Evolutionary conservation across 2,113 vertebrate genomes (phyloP).

Genomic region (Xyrauchen texanus): DNA sequence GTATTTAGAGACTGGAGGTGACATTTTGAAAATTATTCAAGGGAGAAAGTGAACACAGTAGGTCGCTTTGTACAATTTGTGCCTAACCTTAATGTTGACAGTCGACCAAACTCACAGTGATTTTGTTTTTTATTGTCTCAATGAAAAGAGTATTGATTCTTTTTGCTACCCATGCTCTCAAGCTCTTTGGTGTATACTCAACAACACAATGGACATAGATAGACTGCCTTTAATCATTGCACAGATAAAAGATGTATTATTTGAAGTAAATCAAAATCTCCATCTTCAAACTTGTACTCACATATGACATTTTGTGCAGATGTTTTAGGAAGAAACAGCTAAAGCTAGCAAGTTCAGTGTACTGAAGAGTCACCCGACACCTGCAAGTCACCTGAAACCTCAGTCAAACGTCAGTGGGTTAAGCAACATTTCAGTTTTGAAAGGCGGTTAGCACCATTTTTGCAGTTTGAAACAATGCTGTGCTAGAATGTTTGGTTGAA

Average conservation of each 20-base stretch:
- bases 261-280: too few relatives aligned
- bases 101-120: constrained; percentile 18
- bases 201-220: not conserved
- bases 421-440: too few relatives aligned
- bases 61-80: constrained; percentile 28
- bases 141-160: constrained; percentile 34
- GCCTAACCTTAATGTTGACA: constrained; percentile 6
- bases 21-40: constrained; percentile 23
- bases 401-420: too few relatives aligned
- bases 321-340: too few relatives aligned
- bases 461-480: too few relatives aligned
- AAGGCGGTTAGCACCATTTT: too few relatives aligned
- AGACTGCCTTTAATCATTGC: not conserved
- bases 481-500: too few relatives aligned
- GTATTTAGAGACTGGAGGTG: not conserved
- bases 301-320: too few relatives aligned
- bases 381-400: too few relatives aligned
- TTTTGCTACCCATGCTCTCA: constrained; percentile 10
- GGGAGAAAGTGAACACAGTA: constrained; percentile 8
- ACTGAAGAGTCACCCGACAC: too few relatives aligned
- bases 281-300: too few relatives aligned
- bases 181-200: not conserved
- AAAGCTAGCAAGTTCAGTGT: too few relatives aligned
- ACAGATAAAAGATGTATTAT: not conserved
- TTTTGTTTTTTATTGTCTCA: constrained; percentile 23